These are phyloP conservation scores for Drosophila sproati DNA, from an alignment of 1,140 invertebrate species.

Conservation along the genomic window DNA sequence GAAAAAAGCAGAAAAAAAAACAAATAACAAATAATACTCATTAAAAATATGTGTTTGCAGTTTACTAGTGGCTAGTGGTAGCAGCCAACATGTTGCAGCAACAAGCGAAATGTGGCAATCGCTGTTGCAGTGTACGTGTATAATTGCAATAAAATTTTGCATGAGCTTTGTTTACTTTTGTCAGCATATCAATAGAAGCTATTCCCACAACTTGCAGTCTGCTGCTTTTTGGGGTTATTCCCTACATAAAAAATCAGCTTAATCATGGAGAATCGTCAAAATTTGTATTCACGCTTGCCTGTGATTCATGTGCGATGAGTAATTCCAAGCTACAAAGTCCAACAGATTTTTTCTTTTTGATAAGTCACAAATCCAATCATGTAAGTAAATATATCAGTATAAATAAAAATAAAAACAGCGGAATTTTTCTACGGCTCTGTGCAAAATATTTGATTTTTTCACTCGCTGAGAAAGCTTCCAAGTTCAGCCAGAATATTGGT, in stretches of 20 bases:
- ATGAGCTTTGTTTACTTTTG: conserved; percentile 45
- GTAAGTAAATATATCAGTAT: conserved; percentile 13
- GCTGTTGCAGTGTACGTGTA: not conserved
- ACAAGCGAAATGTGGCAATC: conserved; percentile 48
- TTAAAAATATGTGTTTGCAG: conserved; percentile 61
- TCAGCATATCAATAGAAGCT: conserved; percentile 41
- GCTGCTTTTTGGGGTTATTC: conserved; percentile 35
- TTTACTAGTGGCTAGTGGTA: not conserved
- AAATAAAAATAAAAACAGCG: not conserved
- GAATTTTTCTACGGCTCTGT: not conserved
- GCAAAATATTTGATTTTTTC: too few relatives aligned
- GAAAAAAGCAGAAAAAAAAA: conserved; percentile 11
- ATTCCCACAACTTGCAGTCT: conserved; percentile 10
- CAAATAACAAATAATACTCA: conserved; percentile 47
- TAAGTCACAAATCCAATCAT: not conserved
- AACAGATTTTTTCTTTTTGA: conserved; percentile 19
- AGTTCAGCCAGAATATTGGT: conserved; percentile 7
- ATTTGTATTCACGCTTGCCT: conserved; percentile 4
- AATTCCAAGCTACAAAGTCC: not conserved
- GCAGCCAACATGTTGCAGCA: conserved; percentile 53
- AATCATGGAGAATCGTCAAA: conserved; percentile 45
- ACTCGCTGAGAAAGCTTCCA: too few relatives aligned
- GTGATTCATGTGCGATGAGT: conserved; percentile 45
- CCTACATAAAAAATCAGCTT: conserved; percentile 35
- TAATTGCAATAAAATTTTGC: conserved; percentile 56